Evolutionary conservation across 2,797 vertebrate species (phyloP), one percentile per base, ranked within the genome.

Genomic region (Gadopsis bispinosus): DNA sequence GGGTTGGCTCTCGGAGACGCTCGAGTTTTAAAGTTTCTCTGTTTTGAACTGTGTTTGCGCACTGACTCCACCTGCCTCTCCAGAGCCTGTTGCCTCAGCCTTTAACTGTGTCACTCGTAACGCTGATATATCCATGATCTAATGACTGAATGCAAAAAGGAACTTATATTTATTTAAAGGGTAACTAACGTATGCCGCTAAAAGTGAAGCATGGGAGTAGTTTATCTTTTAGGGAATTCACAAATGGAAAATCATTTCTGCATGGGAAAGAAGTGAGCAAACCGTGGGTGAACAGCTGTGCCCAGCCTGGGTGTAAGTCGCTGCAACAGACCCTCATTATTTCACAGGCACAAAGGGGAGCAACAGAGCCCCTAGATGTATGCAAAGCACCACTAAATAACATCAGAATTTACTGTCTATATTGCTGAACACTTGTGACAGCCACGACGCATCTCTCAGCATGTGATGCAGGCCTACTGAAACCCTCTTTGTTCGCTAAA

Each of bases 401-500:
- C 85, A 65, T 73, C 83, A 86, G 88, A 91, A 91, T 92, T 93
- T 87, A 87, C 88, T 77, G 87, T 81, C 83, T 89, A 22, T 87
- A 76, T 87, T 86, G 88, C 79, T 90, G 90, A 95, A 85, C 86
- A 90, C 88, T 95, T 93, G 93, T 96, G 95, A 95, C 94, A 95
- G 90, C 92, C 94, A 84, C 91, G 71, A 90, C 93, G 16, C 91
- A 88, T 94, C 93, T 91, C 93, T 83, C 92, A 81, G 89, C 93
- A 85, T 91, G 90, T 87, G 83, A 93, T 82, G 87, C 83, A 43
- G 87, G 92, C 93, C 92, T 88, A 88, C 92, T 95, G 92, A 95
- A 93, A 85, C 85, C 78, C 84, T 89, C 92, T 96, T 97, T 96
- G 95, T 96, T 94, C 81, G 43, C 86, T 91, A 94, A 95, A 95